Evolutionary conservation across 1,140 invertebrate genomes (phyloP), one percentile per base, ranked within the genome.

Genomic region (Heliothis subflexa): DNA sequence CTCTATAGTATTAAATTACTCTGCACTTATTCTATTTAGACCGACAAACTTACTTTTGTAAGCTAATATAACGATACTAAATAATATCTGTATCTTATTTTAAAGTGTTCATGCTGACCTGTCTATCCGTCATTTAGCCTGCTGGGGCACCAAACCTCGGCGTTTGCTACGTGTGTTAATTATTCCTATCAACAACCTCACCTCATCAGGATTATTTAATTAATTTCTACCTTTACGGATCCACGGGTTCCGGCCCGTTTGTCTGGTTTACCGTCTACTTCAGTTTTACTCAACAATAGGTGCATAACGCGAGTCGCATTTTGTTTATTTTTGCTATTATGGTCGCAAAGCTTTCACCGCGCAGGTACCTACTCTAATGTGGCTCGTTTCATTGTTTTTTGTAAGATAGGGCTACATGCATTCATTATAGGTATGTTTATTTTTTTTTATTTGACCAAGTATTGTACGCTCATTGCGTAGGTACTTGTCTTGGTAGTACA

Each of bases 321-420:
- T 66, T 66, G 40, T 66, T 66, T 66, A 71, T 71, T 71, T 71
- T 71, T 71, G 55, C 25, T 71, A 71, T 71, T 71, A 71, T 40
- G 18, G 68, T 25, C 21, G 52, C 50, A 54, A 55, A 71, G 68
- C 68, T 71, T 55, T 71, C 68, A 71, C 18, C 28, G 49, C 49
- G 50, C 2, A 25, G 21, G 21, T 71, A 14, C n/a, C n/a, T n/a
- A n/a, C 68, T 2, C 14, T 25, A 55, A 13, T 55, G 68, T 55
- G 16, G 50, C 50, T 14, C 50, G 66, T 40, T 40, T 52, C 33
- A 54, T 71, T 71, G 68, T 55, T 71, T 28, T 40, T 71, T 55
- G 68, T 55, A 71, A 54, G 49, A 71, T 71, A 47, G 9, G 7
- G 50, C 50, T 40, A 71, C 9, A 50, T 71, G 0, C 28, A 40